Conservation (phyloP, 2,113 vertebrate species). For the Gavia stellata region DNA sequence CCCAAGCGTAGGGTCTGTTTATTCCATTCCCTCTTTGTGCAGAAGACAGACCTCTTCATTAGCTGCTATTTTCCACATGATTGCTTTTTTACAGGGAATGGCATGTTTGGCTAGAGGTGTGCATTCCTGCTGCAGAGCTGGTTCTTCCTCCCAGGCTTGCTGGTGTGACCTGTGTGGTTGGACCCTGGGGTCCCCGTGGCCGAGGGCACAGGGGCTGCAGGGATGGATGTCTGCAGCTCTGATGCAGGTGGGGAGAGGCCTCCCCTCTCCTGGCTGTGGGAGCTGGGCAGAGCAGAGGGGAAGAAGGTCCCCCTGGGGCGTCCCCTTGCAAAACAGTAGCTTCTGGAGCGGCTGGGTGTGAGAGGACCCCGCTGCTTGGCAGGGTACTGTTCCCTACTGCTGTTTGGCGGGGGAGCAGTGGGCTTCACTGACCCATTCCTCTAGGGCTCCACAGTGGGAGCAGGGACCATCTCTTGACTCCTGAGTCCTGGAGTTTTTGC, state of each 20-base stretch:
- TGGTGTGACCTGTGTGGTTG: accelerated
- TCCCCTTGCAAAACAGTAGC: not conserved
- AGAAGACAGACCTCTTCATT: not conserved
- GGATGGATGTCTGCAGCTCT: not conserved
- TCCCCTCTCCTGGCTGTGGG: not conserved
- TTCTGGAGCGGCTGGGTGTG: not conserved
- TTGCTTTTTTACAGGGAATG: not conserved
- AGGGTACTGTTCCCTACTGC: accelerated
- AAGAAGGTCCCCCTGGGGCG: too few relatives aligned
- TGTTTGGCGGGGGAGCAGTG: accelerated
- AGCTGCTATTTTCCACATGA: slow-evolving; percentile 1
- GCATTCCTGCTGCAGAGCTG: not conserved
- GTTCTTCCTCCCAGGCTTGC: not conserved
- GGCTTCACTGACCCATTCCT: not conserved
- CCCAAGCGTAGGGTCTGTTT: not conserved
- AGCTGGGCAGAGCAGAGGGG: not conserved
- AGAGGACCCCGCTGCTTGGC: not conserved
- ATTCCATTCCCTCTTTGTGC: not conserved
- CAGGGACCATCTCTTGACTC: accelerated
- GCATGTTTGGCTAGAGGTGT: not conserved
- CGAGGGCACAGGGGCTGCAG: accelerated
- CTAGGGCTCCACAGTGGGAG: accelerated
- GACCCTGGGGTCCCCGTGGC: accelerated
- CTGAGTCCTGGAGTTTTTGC: accelerated
- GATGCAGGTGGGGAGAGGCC: not conserved